Conservation (phyloP, 2,113 vertebrate species). For the Baryphthengus martii region DNA sequence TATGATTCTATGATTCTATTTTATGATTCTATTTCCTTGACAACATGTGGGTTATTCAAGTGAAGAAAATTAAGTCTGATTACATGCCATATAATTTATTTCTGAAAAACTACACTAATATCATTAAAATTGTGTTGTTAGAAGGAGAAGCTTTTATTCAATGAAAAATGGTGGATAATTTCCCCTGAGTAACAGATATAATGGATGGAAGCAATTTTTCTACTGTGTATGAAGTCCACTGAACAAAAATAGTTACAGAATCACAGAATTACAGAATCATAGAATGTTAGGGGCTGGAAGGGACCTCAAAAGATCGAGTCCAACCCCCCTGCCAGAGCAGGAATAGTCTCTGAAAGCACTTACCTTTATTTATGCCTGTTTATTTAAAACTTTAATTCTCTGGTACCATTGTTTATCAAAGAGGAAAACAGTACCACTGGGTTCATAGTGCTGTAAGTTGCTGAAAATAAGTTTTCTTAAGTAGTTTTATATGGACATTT, state of each 20-base stretch:
- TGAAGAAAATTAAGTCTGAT: slow-evolving; percentile 7
- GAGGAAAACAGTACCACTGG: neutral
- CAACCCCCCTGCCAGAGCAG: too few relatives aligned
- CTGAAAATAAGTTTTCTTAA: slow-evolving; percentile 15
- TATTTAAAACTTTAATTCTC: neutral
- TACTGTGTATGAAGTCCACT: neutral
- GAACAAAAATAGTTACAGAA: neutral
- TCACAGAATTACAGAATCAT: too few relatives aligned
- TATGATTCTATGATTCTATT: too few relatives aligned
- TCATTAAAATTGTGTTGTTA: neutral
- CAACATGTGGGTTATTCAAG: neutral
- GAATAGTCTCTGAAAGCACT: neutral
- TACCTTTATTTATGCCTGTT: neutral
- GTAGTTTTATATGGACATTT: slow-evolving; percentile 30
- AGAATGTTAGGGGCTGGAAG: too few relatives aligned
- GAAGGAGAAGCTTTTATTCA: neutral
- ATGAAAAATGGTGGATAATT: neutral
- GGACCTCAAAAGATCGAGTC: too few relatives aligned
- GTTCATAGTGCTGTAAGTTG: neutral
- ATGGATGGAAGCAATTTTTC: neutral
- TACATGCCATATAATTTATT: slow-evolving; percentile 3
- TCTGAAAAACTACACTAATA: neutral
- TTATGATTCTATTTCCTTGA: slow-evolving; percentile 5
- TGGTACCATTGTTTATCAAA: neutral
- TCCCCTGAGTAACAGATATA: neutral